Conservation (phyloP, 2,113 vertebrate genomes). For the Eulacestoma nigropectus region DNA sequence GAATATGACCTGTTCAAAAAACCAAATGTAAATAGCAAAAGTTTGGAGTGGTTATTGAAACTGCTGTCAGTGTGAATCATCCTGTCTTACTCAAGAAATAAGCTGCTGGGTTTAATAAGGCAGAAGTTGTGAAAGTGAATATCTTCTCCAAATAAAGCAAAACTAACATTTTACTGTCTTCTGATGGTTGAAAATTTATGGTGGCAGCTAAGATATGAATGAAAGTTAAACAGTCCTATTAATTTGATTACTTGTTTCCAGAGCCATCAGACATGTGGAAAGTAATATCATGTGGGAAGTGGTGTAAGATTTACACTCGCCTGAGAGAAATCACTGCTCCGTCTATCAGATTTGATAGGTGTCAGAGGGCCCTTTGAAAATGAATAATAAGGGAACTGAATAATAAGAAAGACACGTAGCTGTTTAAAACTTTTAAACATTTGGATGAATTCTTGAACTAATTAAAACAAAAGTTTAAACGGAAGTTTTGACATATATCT, state of each 20-base stretch:
- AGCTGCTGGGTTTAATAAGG: conserved; percentile 38
- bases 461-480: conserved; percentile 50
- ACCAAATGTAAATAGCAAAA: conserved; percentile 41
- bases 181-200: conserved; percentile 21
- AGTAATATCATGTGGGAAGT: conserved; percentile 53
- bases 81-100: background rate
- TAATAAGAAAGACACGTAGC: conserved; percentile 16
- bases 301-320: conserved; percentile 41
- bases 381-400: conserved; percentile 45
- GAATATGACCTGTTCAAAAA: conserved; percentile 38
- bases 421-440: conserved; percentile 52
- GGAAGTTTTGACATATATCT: conserved; percentile 22
- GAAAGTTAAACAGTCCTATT: conserved; percentile 61
- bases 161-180: conserved; percentile 55
- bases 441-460: conserved; percentile 30
- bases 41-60: conserved; percentile 47
- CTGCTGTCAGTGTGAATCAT: conserved; percentile 43
- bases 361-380: conserved; percentile 54
- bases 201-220: conserved; percentile 57
- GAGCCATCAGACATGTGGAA: conserved; percentile 48
- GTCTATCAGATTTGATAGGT: conserved; percentile 66
- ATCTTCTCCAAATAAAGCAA: conserved; percentile 55
- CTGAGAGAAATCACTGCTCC: conserved; percentile 51
- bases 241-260: conserved; percentile 66
- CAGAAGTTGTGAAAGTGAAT: conserved; percentile 39